Base-by-base conservation (phyloP, 2,797 vertebrate species). In the Amniataba percoides region DNA sequence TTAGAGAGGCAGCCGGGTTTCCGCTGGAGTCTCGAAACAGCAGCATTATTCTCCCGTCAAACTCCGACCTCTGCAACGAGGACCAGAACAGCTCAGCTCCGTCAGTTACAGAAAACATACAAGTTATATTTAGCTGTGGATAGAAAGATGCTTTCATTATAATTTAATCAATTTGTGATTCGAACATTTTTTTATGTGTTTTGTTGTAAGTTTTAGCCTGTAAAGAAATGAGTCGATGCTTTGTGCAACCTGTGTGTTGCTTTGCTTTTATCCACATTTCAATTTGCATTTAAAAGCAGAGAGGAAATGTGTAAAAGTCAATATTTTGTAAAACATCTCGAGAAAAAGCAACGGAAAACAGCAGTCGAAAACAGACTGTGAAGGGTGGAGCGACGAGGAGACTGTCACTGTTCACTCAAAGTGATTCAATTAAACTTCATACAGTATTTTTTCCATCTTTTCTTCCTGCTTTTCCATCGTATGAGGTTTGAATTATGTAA, bases 1-100 rank as follows among this genome's bases (percentile, higher is more conserved):
- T 67, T 34, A 68, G 27, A 19, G 67, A 74, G 63, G 52, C 61
- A 42, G 75, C 27, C 60, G 60, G 59, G 36, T 77, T 66, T 64
- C 14, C 53, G 59, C 64, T 52, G 15, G 7, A 77, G 59, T 45
- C 66, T 8, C 51, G 23, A 9, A 9, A 46, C 2, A 55, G 5
- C 15, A 39, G 39, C 12, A 10, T 21, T 7, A 4, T 55, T 34
- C n/a, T 43, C 23, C 23, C 16, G 23, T 21, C 69, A 74, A 18
- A 77, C 55, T 21, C 19, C 18, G 11, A 25, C 31, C 53, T 52
- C 6, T 39, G 18, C 36, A 55, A 60, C 48, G 56, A 25, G 40
- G 6, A n/a, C 45, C 15, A 10, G 1, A 46, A 18, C 23, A 7
- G 21, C 21, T 23, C 13, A 9, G 16, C 40, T 58, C 1, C 56